Evolutionary conservation across 53 echinoderm and acorn worm species (phyloP).

Genomic region (Paracentrotus lividus): DNA sequence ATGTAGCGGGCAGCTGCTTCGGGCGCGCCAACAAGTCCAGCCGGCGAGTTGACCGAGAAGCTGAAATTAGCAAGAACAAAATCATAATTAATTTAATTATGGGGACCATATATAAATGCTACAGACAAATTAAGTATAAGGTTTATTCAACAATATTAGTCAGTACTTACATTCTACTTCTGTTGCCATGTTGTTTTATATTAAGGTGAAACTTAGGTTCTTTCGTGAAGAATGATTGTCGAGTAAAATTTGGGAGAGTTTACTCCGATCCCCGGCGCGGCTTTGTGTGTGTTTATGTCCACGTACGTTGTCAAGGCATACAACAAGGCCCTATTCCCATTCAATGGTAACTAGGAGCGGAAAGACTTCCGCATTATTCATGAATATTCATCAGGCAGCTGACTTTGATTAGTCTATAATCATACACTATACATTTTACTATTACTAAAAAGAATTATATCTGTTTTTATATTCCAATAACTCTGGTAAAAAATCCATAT

Average conservation of each 20-base stretch:
- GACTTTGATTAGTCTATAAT: not conserved
- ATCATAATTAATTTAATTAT: slow-evolving; percentile 12
- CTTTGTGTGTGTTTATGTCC: not conserved
- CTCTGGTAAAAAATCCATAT: too few relatives aligned
- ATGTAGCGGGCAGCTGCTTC: slow-evolving; percentile 89
- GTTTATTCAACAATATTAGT: not conserved
- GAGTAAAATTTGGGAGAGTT: not conserved
- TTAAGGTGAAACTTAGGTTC: not conserved
- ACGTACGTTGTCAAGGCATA: not conserved
- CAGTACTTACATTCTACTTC: slow-evolving; percentile 35
- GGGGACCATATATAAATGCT: too few relatives aligned
- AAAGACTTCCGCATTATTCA: slow-evolving; percentile 35
- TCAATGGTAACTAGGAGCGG: slow-evolving; percentile 36
- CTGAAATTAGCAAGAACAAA: slow-evolving; percentile 27
- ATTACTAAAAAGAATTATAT: too few relatives aligned
- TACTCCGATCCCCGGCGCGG: not conserved
- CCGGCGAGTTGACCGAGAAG: slow-evolving; percentile 60
- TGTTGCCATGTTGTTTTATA: slow-evolving; percentile 27
- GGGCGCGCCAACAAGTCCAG: slow-evolving; percentile 86
- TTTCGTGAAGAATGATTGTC: not conserved
- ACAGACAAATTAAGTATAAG: not conserved
- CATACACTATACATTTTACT: not conserved
- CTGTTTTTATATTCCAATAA: too few relatives aligned
- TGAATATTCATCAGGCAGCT: slow-evolving; percentile 32
- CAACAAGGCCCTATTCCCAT: not conserved